These are phyloP conservation scores for Sebastes hopkinsi DNA, from an alignment of 2,797 vertebrate genomes.

Conservation along the genomic window DNA sequence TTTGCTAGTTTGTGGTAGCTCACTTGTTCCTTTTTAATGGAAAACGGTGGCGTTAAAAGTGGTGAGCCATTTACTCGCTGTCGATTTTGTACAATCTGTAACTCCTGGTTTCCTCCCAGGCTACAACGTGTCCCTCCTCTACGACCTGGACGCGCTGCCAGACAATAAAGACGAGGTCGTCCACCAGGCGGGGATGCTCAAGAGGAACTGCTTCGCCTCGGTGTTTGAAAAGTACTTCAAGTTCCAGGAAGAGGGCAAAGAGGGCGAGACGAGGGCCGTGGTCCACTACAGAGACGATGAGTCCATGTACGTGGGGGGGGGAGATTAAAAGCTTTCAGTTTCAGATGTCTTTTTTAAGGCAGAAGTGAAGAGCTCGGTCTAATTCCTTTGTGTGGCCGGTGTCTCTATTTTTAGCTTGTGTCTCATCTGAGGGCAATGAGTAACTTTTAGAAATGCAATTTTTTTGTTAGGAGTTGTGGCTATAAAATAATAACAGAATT, in stretches of 20 bases:
- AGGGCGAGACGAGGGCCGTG: slow-evolving; percentile 94
- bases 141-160: slow-evolving; percentile 93
- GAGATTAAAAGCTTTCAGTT: not conserved
- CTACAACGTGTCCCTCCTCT: slow-evolving; percentile 97
- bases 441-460: no score
- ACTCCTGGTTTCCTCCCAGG: slow-evolving; percentile 72
- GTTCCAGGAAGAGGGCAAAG: slow-evolving; percentile 97
- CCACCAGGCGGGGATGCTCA: slow-evolving; percentile 98
- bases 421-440: no score
- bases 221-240: slow-evolving; percentile 99
- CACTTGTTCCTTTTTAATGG: not conserved
- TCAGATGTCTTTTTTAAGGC: not conserved
- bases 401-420: no score
- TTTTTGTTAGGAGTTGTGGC: not conserved
- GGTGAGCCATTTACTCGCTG: not conserved
- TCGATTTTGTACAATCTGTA: not conserved
- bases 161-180: slow-evolving; percentile 90
- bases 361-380: no score
- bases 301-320: slow-evolving; percentile 88
- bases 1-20: not conserved
- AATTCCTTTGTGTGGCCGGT: no score
- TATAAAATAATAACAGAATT: not conserved
- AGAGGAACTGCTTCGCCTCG: slow-evolving; percentile 98
- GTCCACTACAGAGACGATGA: slow-evolving; percentile 99
- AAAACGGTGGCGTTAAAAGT: not conserved